Evolutionary conservation across 2,888 invertebrate species (phyloP).

Genomic region (Epsilonema sp.): DNA sequence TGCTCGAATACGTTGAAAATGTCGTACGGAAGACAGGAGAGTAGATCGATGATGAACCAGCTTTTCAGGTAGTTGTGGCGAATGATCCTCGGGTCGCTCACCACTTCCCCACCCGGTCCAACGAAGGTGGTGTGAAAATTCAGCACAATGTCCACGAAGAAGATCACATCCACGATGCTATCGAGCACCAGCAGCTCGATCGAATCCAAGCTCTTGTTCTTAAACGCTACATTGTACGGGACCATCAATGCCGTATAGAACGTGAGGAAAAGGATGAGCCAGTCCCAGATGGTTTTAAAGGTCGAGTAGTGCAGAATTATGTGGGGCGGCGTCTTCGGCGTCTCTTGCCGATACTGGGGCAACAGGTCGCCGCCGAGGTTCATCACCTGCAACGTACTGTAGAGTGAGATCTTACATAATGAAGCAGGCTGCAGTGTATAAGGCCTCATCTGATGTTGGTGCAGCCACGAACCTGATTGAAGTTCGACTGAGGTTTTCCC

Average conservation of each 20-base stretch:
- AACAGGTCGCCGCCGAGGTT: slow-evolving; percentile 91
- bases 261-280: slow-evolving; percentile 97
- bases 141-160: slow-evolving; percentile 98
- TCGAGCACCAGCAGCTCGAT: slow-evolving; percentile 32
- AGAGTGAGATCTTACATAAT: not conserved
- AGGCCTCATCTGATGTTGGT: no score
- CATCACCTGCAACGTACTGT: no score
- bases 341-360: slow-evolving; percentile 95
- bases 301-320: slow-evolving; percentile 96
- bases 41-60: slow-evolving; percentile 97
- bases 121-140: slow-evolving; percentile 99
- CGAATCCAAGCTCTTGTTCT: slow-evolving; percentile 82
- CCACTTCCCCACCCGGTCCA: slow-evolving; percentile 59
- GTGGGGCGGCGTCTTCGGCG: slow-evolving; percentile 97
- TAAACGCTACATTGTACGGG: slow-evolving; percentile 96
- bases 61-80: slow-evolving; percentile 96
- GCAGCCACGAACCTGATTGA: slow-evolving; percentile 30
- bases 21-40: slow-evolving; percentile 97
- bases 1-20: slow-evolving; percentile 99
- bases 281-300: slow-evolving; percentile 92
- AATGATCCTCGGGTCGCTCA: slow-evolving; percentile 94
- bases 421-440: slow-evolving; percentile 9
- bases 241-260: slow-evolving; percentile 98
- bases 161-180: slow-evolving; percentile 96
- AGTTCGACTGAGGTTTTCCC: slow-evolving; percentile 20